A percentile compares a stretch with the other conserved stretches of the same genome.
phyloP scores from a whole-genome alignment of 1,140 invertebrate genomes.

The Pseudomyrmex cubaensis region DNA sequence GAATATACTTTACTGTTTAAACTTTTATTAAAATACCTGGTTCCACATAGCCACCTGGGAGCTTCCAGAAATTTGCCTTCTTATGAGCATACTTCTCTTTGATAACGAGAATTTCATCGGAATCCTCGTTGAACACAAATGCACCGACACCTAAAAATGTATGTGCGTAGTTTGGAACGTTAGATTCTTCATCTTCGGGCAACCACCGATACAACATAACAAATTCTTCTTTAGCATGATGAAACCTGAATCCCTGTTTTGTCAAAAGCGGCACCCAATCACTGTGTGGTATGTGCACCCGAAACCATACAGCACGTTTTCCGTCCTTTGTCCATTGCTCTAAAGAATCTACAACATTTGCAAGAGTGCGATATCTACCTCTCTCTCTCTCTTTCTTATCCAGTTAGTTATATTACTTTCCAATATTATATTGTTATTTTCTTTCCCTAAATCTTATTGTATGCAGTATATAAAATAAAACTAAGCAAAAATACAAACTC shows the following conservation, averaged over 20 bases:
- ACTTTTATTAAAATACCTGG: constrained; percentile 85
- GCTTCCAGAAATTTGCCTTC: constrained; percentile 90
- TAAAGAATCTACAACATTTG: constrained; percentile 88
- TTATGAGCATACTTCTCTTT: constrained; percentile 87
- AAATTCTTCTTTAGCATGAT: constrained; percentile 92
- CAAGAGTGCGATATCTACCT: no score
- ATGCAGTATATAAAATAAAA: no score
- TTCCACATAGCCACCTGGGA: constrained; percentile 96
- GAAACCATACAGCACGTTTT: constrained; percentile 93
- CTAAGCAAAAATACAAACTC: no score
- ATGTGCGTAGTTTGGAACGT: constrained; percentile 93
- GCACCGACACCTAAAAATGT: constrained; percentile 95
- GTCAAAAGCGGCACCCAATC: constrained; percentile 92
- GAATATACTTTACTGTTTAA: no score
- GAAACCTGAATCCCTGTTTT: constrained; percentile 93
- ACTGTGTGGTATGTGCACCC: constrained; percentile 89
- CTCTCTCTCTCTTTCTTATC: not conserved
- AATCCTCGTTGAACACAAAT: constrained; percentile 91
- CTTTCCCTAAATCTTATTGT: no score
- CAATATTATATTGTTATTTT: no score
- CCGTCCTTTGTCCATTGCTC: constrained; percentile 88
- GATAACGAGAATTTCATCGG: constrained; percentile 91
- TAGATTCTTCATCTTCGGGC: constrained; percentile 87
- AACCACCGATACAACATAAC: constrained; percentile 94
- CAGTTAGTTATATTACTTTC: no score